These are phyloP conservation scores for Lepeophtheirus nordmannii DNA, from an alignment of 2,888 invertebrate species.

Conservation along the genomic window DNA sequence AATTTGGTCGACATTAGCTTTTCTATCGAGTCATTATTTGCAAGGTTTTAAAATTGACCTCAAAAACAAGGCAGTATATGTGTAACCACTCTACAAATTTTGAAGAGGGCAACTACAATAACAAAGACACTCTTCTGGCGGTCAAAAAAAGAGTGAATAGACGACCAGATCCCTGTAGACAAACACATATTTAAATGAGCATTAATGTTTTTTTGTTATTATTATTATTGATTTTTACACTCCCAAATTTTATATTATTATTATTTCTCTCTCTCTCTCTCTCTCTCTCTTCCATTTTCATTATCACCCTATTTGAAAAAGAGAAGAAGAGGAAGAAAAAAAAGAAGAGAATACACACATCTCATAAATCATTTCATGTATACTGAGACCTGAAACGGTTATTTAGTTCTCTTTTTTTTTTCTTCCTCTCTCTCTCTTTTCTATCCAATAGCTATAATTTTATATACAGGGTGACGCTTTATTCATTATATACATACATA, in stretches of 20 bases:
- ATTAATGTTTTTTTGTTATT: background rate
- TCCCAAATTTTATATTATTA: background rate
- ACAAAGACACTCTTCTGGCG: too few species aligned
- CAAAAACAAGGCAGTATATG: too few species aligned
- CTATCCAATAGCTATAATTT: background rate
- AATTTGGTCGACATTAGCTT: too few species aligned
- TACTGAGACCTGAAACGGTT: background rate
- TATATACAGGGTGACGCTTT: too few species aligned
- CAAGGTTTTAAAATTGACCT: too few species aligned
- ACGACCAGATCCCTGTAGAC: too few species aligned
- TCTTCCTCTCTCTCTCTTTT: constrained; percentile 30
- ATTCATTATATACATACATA: too few species aligned
- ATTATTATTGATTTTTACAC: background rate
- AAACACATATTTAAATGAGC: background rate
- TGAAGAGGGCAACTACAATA: too few species aligned
- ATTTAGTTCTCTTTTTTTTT: constrained; percentile 29
- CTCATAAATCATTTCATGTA: background rate
- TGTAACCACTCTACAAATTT: too few species aligned
- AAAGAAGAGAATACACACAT: background rate
- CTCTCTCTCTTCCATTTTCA: background rate
- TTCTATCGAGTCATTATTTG: too few species aligned
- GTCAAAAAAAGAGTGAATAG: too few species aligned
- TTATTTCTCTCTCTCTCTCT: background rate
- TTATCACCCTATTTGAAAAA: constrained; percentile 6
- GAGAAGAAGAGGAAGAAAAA: background rate